These are phyloP conservation scores for Sarcoramphus papa DNA, from an alignment of 2,797 vertebrate species.

Conservation along the genomic window DNA sequence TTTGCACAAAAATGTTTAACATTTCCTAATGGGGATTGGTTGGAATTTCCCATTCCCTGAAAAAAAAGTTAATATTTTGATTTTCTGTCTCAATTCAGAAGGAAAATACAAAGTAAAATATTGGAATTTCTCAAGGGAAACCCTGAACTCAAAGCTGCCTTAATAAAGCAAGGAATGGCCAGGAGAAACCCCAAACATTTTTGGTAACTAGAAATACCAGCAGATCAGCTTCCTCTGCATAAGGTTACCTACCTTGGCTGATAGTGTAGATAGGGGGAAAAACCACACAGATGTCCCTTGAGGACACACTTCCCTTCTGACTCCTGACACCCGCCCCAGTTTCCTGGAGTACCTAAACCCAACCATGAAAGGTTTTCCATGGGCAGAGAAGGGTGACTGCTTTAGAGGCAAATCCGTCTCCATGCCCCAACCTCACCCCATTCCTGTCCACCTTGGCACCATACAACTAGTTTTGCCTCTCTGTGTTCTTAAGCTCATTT, in stretches of 20 bases:
- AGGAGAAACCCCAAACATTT: background rate
- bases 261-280: background rate
- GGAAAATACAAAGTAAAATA: background rate
- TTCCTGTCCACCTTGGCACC: background rate
- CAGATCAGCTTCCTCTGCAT: background rate
- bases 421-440: background rate
- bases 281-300: background rate
- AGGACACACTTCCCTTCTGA: background rate
- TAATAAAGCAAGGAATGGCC: background rate
- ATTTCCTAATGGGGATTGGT: background rate
- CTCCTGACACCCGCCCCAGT: accelerated
- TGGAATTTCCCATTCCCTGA: background rate
- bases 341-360: background rate
- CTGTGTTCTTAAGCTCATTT: background rate
- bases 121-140: background rate
- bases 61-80: background rate
- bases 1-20: background rate
- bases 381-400: background rate
- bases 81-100: background rate
- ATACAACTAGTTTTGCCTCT: background rate
- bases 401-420: background rate
- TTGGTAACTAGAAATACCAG: background rate
- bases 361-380: background rate
- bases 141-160: background rate
- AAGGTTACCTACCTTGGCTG: background rate